phyloP scores from a whole-genome alignment of 2,113 vertebrate species.

The Neopipo cinnamomea region DNA sequence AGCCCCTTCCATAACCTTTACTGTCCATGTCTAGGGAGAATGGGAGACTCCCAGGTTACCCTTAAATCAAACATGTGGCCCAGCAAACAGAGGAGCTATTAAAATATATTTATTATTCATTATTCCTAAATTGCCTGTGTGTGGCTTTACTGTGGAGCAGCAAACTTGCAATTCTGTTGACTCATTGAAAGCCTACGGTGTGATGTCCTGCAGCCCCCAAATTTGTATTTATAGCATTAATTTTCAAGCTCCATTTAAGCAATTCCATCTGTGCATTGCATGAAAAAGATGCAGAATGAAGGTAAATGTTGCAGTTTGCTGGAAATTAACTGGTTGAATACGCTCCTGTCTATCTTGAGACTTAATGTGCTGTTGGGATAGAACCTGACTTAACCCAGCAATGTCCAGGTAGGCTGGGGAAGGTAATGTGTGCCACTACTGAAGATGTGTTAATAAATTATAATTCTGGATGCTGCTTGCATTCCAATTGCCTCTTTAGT shows the following conservation, averaged over 20 bases:
- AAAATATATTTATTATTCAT: conserved; percentile 83
- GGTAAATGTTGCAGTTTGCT: conserved; percentile 56
- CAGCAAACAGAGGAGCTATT: conserved; percentile 67
- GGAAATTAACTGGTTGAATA: not conserved
- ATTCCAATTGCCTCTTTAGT: conserved; percentile 70
- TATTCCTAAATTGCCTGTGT: conserved; percentile 77
- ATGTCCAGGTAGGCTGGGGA: conserved; percentile 60
- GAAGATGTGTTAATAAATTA: conserved; percentile 71
- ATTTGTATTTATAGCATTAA: conserved; percentile 80
- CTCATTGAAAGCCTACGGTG: conserved; percentile 70
- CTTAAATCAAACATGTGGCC: conserved; percentile 62
- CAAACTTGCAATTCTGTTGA: conserved; percentile 73
- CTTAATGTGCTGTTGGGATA: conserved; percentile 1
- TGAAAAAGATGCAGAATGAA: conserved; percentile 38
- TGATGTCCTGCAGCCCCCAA: conserved; percentile 62
- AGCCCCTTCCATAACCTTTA: not conserved
- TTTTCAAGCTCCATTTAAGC: conserved; percentile 67
- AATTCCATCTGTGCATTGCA: conserved; percentile 25
- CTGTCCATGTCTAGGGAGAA: not conserved
- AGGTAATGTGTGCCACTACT: conserved; percentile 66
- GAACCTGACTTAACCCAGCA: conserved; percentile 56
- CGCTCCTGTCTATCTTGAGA: not conserved
- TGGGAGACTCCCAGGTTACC: not conserved
- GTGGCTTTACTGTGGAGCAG: conserved; percentile 55
- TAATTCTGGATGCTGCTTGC: conserved; percentile 58